Conservation (phyloP, 2,797 vertebrate species). For the Rallus crepitans region DNA sequence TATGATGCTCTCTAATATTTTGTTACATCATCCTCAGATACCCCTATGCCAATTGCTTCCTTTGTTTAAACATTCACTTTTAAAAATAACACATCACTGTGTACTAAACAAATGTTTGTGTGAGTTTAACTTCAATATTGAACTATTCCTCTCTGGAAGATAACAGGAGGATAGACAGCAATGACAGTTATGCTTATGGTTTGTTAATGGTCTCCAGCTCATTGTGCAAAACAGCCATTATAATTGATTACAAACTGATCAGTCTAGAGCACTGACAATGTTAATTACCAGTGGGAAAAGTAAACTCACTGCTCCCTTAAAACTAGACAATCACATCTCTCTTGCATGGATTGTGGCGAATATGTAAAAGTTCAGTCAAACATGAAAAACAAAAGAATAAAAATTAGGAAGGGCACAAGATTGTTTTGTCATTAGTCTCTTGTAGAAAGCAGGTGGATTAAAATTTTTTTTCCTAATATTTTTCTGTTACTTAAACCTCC, state of each 20-base stretch:
- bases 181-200: neutral
- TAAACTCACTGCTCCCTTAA: neutral
- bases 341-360: neutral
- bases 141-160: neutral
- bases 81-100: conserved; percentile 47
- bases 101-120: conserved; percentile 22
- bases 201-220: conserved; percentile 3
- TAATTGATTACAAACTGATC: neutral
- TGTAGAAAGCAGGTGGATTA: neutral
- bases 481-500: neutral
- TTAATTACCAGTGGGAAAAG: neutral
- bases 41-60: conserved; percentile 33
- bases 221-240: neutral
- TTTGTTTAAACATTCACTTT: conserved; percentile 40
- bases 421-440: neutral
- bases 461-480: neutral
- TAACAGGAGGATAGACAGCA: conserved; percentile 30
- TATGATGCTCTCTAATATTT: neutral
- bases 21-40: conserved; percentile 23
- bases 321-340: neutral
- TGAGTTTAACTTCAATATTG: neutral
- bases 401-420: neutral
- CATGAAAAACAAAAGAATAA: conserved; percentile 7
- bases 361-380: neutral
- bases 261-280: neutral